Evolutionary conservation across 2,888 invertebrate genomes (phyloP).

Genomic region (Chironomus riparius): DNA sequence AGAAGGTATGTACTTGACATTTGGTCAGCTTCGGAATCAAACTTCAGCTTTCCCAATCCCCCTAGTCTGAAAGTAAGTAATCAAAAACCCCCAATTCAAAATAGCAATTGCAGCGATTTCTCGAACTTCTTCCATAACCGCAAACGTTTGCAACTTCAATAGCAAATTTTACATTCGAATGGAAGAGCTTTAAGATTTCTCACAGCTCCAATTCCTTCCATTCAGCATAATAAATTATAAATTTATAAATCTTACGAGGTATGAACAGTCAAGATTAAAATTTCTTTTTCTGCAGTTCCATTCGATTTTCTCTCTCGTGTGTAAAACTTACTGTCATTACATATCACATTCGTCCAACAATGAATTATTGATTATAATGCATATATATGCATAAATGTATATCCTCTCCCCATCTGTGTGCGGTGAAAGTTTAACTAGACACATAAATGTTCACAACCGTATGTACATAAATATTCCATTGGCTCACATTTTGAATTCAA

Average conservation of each 20-base stretch:
- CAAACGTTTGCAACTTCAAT: neutral
- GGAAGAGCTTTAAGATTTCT: neutral
- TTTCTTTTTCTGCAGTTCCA: neutral
- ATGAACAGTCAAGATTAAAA: neutral
- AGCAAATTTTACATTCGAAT: neutral
- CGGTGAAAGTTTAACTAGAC: neutral
- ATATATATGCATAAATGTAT: neutral
- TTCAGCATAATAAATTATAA: neutral
- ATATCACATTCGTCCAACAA: neutral
- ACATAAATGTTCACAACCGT: neutral
- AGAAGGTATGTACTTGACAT: too few relatives aligned
- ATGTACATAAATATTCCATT: neutral
- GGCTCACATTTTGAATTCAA: neutral
- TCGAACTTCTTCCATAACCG: neutral
- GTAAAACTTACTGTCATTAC: neutral
- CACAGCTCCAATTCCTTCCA: neutral
- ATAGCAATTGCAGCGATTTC: too few relatives aligned
- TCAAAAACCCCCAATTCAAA: too few relatives aligned
- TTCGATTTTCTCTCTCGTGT: neutral
- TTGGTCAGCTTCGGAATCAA: too few relatives aligned
- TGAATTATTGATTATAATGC: slow-evolving; percentile 3
- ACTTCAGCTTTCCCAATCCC: too few relatives aligned
- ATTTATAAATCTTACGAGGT: neutral
- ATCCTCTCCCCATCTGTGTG: neutral
- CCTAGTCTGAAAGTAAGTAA: too few relatives aligned